phyloP scores from a whole-genome alignment of 2,797 vertebrate genomes.

The Channallabes apus region DNA sequence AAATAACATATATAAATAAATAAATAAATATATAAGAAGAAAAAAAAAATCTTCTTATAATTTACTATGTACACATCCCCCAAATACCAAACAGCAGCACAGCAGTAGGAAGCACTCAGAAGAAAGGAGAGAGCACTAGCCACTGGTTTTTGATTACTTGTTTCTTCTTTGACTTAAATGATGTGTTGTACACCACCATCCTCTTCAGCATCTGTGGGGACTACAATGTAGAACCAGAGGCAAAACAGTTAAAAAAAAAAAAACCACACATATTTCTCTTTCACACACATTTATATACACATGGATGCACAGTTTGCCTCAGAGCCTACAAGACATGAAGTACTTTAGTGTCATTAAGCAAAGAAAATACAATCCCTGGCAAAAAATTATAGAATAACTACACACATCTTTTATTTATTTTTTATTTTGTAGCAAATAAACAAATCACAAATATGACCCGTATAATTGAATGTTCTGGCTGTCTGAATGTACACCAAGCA shows the following conservation, averaged over 20 bases:
- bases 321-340: neutral
- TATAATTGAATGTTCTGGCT: no score
- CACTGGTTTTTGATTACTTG: conserved; percentile 79
- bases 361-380: neutral
- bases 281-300: conserved; percentile 3
- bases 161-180: conserved; percentile 88
- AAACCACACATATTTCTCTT: neutral
- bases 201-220: conserved; percentile 97
- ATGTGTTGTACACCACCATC: conserved; percentile 97
- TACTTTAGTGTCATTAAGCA: neutral
- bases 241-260: neutral
- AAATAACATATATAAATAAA: neutral
- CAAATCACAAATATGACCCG: no score
- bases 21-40: neutral
- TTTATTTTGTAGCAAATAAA: no score
- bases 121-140: neutral
- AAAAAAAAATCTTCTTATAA: neutral
- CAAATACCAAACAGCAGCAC: neutral
- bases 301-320: conserved; percentile 9
- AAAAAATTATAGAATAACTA: no score
- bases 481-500: no score
- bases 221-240: conserved; percentile 76
- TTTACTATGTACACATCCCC: neutral
- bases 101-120: conserved; percentile 18
- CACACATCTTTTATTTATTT: no score